A percentile compares a stretch with the other conserved stretches of the same genome.
Evolutionary conservation across 2,797 vertebrate species (phyloP).

Genomic region (Sebastes flavidus): DNA sequence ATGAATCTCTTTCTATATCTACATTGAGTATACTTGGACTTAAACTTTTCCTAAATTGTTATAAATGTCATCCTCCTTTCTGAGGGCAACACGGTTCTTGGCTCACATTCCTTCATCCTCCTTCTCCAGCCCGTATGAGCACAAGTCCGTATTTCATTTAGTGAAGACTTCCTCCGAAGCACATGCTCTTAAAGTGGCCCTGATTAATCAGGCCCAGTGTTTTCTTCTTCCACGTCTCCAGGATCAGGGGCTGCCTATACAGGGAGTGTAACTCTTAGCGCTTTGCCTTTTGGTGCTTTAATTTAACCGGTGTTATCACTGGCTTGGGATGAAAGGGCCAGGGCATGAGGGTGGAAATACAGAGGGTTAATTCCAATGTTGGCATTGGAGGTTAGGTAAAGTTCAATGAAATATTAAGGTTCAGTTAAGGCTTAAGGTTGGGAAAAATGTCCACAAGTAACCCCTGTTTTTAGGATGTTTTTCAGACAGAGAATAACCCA

Average conservation of each 20-base stretch:
- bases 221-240: slow-evolving; percentile 78
- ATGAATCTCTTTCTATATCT: slow-evolving; percentile 1
- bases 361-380: slow-evolving; percentile 88
- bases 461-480: slow-evolving; percentile 9
- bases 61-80: slow-evolving; percentile 43
- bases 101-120: slow-evolving; percentile 73
- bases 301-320: slow-evolving; percentile 89
- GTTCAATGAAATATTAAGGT: slow-evolving; percentile 86
- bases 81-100: slow-evolving; percentile 27
- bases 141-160: slow-evolving; percentile 88
- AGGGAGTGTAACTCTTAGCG: slow-evolving; percentile 83
- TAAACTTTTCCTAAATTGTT: slow-evolving; percentile 25
- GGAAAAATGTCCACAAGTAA: slow-evolving; percentile 50
- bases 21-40: slow-evolving; percentile 7
- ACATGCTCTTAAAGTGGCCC: slow-evolving; percentile 82
- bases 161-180: slow-evolving; percentile 94
- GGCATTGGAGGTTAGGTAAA: slow-evolving; percentile 88
- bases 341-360: slow-evolving; percentile 82
- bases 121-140: slow-evolving; percentile 58
- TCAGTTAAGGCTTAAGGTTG: slow-evolving; percentile 52
- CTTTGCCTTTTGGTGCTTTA: slow-evolving; percentile 85
- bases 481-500: neutral
- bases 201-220: slow-evolving; percentile 86
- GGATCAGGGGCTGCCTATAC: slow-evolving; percentile 76
- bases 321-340: slow-evolving; percentile 88